A percentile compares a stretch with the other conserved stretches of the same genome.
These are phyloP conservation scores for Labroides dimidiatus DNA, from an alignment of 2,797 vertebrate species.

Conservation along the genomic window DNA sequence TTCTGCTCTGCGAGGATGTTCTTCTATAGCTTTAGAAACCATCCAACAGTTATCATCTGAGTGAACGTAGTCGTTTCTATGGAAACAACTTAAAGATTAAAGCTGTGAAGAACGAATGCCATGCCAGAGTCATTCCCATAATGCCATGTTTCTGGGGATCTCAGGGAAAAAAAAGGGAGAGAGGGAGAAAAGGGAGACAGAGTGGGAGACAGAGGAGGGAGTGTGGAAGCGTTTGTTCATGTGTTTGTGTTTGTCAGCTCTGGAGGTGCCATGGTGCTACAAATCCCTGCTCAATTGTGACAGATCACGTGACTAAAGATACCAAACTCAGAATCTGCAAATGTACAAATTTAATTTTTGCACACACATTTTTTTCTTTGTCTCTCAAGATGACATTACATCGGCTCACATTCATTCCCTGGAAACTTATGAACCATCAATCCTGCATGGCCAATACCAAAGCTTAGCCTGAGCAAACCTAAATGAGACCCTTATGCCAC, in stretches of 20 bases:
- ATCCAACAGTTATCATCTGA: constrained; percentile 70
- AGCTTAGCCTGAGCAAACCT: not conserved
- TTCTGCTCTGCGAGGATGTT: constrained; percentile 53
- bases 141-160: constrained; percentile 77
- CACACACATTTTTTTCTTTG: not conserved
- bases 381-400: not conserved
- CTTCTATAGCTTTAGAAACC: constrained; percentile 66
- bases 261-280: constrained; percentile 43
- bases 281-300: constrained; percentile 57
- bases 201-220: constrained; percentile 41
- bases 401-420: not conserved
- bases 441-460: not conserved
- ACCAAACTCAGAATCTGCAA: constrained; percentile 44
- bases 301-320: constrained; percentile 61
- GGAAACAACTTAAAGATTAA: constrained; percentile 89
- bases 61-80: constrained; percentile 82
- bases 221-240: constrained; percentile 4
- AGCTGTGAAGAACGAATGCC: constrained; percentile 76
- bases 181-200: constrained; percentile 32
- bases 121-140: constrained; percentile 80
- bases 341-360: not conserved
- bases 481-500: too few relatives aligned
- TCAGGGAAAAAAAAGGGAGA: constrained; percentile 66
- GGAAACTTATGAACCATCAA: not conserved
- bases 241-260: constrained; percentile 27